Evolutionary conservation across 2,888 invertebrate genomes (phyloP), one percentile per base, ranked within the genome.

Genomic region (Holacanthella duospinosa): DNA sequence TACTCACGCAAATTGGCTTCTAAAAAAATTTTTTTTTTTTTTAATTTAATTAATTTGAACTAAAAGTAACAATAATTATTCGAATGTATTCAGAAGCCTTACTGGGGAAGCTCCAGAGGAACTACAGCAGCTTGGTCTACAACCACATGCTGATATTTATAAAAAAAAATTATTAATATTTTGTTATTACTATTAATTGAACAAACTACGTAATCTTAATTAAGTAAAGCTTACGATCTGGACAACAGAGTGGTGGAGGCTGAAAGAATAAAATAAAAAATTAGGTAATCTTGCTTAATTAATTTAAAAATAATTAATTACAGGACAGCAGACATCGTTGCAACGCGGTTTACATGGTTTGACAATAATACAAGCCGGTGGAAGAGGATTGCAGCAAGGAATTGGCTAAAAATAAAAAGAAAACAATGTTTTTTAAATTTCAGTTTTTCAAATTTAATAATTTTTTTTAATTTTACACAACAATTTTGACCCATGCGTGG

Each of bases 241-340:
- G 48, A 21, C 48, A 48, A 4, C 19, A 48, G n/a, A 48, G 48
- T 48, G 48, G 48, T 21, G 48, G 48, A 21, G 48, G 48, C 48
- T 48, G 48, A 9, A n/a, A 21, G 19, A 48, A 48, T 4, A 48
- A 48, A 21, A 21, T n/a, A 9, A 48, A 21, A 48, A n/a, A n/a
- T 48, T 48, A 9, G 21, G 48, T 48, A n/a, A n/a, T 16, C 36
- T 36, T 36, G 36, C 6, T 36, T 48, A 21, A 48, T 21, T 48
- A 21, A n/a, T 48, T 48, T 48, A 16, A 48, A 48, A 48, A 21
- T 48, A n/a, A n/a, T n/a, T n/a, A n/a, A n/a, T 48, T 48, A 48
- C 48, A n/a, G 48, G 48, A 21, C 48, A 48, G 48, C 48, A 48
- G 48, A 48, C 21, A 21, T 48, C 48, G 21, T 48, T 48, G 48